These are phyloP conservation scores for Recurvirostra avosetta DNA, from an alignment of 2,113 vertebrate species.

Conservation along the genomic window DNA sequence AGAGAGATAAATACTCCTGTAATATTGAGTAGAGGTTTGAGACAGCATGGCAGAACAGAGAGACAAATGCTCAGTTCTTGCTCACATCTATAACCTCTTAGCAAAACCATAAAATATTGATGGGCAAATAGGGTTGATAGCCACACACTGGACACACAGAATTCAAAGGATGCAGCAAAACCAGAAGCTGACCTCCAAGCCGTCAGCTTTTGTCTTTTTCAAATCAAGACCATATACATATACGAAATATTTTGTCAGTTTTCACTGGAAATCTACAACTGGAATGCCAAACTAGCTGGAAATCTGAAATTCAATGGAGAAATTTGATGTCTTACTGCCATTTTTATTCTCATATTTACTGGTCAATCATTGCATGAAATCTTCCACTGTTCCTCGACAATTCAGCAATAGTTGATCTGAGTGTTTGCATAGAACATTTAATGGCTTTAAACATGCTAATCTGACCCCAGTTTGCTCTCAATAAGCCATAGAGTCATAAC, in stretches of 20 bases:
- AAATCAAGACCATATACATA: neutral
- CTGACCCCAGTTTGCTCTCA: neutral
- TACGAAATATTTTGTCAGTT: neutral
- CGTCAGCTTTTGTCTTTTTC: neutral
- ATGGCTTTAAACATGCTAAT: neutral
- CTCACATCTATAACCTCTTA: neutral
- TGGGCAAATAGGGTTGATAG: neutral
- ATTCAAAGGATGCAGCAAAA: neutral
- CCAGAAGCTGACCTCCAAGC: neutral
- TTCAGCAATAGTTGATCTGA: neutral
- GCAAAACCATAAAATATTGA: neutral
- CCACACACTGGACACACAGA: neutral
- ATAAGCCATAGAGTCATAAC: neutral
- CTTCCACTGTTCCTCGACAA: neutral
- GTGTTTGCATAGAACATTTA: neutral
- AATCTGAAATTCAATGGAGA: neutral
- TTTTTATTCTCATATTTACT: neutral
- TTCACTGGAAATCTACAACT: neutral
- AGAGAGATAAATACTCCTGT: neutral
- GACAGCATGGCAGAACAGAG: neutral
- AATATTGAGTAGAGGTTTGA: neutral
- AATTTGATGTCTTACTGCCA: neutral
- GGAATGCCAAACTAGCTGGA: neutral
- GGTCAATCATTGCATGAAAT: neutral
- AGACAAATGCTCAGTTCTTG: neutral